These are phyloP conservation scores for Regulus satrapa DNA, from an alignment of 2,113 vertebrate species.

Conservation along the genomic window DNA sequence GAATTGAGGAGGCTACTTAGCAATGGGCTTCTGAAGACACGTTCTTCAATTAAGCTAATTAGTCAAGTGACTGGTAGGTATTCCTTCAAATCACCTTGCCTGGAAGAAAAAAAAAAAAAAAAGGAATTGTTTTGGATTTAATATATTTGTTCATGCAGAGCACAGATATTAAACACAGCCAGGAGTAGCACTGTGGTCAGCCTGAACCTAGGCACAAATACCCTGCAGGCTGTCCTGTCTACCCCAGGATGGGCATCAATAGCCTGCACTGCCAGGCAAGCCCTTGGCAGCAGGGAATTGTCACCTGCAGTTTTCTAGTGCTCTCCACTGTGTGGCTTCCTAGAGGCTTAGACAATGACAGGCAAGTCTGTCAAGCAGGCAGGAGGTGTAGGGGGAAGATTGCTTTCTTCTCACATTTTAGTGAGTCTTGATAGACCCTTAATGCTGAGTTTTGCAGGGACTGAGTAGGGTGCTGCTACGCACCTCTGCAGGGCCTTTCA, in stretches of 20 bases:
- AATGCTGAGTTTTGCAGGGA: not conserved
- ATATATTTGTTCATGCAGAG: not conserved
- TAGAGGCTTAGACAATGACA: not conserved
- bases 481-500: not conserved
- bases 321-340: not conserved
- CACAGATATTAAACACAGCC: not conserved
- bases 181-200: not conserved
- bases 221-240: not conserved
- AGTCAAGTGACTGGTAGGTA: not conserved
- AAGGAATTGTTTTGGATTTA: not conserved
- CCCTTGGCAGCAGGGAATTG: not conserved
- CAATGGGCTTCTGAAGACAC: not conserved
- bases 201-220: not conserved
- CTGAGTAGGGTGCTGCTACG: not conserved
- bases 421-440: not conserved
- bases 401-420: not conserved
- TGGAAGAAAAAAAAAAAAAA: not conserved
- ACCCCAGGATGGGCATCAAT: not conserved
- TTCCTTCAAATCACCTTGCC: not conserved
- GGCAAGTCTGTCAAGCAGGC: not conserved
- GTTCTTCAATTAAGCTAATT: not conserved
- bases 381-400: not conserved
- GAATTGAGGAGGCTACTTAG: not conserved
- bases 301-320: not conserved
- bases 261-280: fast-evolving